Conservation (phyloP, 2,113 vertebrate species). For the Amphiprion ocellaris region DNA sequence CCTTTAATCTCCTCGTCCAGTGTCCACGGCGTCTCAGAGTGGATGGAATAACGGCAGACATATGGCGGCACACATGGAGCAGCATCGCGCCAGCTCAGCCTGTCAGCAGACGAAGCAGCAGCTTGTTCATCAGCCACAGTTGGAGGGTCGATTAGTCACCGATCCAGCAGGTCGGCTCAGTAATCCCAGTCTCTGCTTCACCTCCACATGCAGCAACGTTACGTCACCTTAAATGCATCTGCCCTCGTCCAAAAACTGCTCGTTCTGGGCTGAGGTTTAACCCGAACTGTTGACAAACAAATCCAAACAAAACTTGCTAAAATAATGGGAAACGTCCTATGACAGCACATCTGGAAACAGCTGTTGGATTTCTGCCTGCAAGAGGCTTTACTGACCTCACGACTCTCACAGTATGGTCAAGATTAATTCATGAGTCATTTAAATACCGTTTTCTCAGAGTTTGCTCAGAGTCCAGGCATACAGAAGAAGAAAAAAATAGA, state of each 20-base stretch:
- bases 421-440: no score
- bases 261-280: no score
- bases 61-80: slow-evolving; percentile 49
- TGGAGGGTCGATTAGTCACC: slow-evolving; percentile 28
- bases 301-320: not conserved
- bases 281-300: not conserved
- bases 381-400: no score
- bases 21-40: slow-evolving; percentile 15
- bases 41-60: slow-evolving; percentile 31
- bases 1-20: slow-evolving; percentile 29
- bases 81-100: not conserved
- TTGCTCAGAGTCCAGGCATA: no score
- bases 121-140: slow-evolving; percentile 57
- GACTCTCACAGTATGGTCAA: no score
- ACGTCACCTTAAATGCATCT: not conserved
- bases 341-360: not conserved
- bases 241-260: not conserved
- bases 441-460: no score
- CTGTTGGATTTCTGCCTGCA: no score
- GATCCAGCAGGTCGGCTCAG: slow-evolving; percentile 1
- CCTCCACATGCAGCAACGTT: not conserved
- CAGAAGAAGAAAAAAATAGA: no score
- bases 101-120: slow-evolving; percentile 50
- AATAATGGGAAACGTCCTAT: no score
- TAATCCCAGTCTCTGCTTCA: slow-evolving; percentile 16